These are phyloP conservation scores for Aethina tumida DNA, from an alignment of 1,140 invertebrate genomes.

Conservation along the genomic window DNA sequence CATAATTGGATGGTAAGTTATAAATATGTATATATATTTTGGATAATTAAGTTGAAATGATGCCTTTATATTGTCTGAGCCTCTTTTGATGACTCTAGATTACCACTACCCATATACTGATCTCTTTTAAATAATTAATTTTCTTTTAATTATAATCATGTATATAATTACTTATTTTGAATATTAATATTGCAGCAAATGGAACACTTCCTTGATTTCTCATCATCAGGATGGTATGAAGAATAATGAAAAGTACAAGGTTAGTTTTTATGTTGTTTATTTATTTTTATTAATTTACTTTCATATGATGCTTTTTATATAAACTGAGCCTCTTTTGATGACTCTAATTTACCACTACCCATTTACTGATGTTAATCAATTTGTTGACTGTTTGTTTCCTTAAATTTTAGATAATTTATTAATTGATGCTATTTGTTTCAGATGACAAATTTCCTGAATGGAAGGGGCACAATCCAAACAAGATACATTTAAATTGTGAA, in stretches of 20 bases:
- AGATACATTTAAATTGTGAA: too few relatives aligned
- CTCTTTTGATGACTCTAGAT: too few relatives aligned
- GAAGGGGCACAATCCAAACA: too few relatives aligned
- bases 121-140: too few relatives aligned
- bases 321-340: constrained; percentile 17
- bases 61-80: too few relatives aligned
- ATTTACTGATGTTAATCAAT: constrained; percentile 16
- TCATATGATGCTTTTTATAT: constrained; percentile 13
- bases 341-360: constrained; percentile 17
- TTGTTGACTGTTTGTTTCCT: too few relatives aligned
- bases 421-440: too few relatives aligned
- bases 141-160: background rate
- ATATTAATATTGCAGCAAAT: constrained; percentile 1
- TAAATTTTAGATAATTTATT: too few relatives aligned
- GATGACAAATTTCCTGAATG: too few relatives aligned
- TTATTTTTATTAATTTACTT: background rate
- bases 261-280: background rate
- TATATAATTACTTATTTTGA: background rate
- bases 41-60: too few relatives aligned
- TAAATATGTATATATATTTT: too few relatives aligned
- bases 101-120: constrained; percentile 4
- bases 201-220: background rate
- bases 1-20: too few relatives aligned
- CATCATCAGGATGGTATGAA: background rate
- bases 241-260: background rate